Percentiles rank a stretch among this genome's conserved stretches.
These are phyloP conservation scores for Gavia stellata DNA, from an alignment of 2,113 vertebrate genomes.

Conservation along the genomic window DNA sequence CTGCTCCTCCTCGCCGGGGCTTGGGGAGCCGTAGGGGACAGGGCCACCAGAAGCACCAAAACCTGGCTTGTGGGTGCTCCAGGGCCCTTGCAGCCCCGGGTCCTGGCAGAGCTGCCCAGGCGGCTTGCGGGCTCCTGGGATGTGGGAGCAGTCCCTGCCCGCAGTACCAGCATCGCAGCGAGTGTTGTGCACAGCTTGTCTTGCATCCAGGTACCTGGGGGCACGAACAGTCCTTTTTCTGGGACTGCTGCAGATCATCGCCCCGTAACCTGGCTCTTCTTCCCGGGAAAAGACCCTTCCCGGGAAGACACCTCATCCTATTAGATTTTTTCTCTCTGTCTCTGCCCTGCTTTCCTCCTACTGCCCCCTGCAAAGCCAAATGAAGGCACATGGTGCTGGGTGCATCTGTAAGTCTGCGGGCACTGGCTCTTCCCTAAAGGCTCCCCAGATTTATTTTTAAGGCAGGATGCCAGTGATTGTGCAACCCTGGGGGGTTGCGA, in stretches of 20 bases:
- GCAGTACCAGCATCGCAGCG: fast-evolving
- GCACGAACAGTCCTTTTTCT: background rate
- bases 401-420: background rate
- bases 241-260: background rate
- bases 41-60: background rate
- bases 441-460: background rate
- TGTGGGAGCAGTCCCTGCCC: background rate
- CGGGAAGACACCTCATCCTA: background rate
- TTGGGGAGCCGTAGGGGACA: fast-evolving
- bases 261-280: fast-evolving
- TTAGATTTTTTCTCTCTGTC: background rate
- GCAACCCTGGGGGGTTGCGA: background rate
- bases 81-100: background rate
- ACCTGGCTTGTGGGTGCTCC: background rate
- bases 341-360: background rate
- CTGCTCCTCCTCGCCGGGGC: background rate
- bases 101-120: background rate
- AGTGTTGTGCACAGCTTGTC: background rate
- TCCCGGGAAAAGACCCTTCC: background rate
- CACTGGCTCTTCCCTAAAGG: background rate
- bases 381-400: fast-evolving
- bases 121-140: fast-evolving
- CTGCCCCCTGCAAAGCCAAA: background rate
- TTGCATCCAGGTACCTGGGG: background rate
- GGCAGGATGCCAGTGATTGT: background rate